Evolutionary conservation across 2,797 vertebrate genomes (phyloP), one percentile per base, ranked within the genome.

Genomic region (Dryobates pubescens): DNA sequence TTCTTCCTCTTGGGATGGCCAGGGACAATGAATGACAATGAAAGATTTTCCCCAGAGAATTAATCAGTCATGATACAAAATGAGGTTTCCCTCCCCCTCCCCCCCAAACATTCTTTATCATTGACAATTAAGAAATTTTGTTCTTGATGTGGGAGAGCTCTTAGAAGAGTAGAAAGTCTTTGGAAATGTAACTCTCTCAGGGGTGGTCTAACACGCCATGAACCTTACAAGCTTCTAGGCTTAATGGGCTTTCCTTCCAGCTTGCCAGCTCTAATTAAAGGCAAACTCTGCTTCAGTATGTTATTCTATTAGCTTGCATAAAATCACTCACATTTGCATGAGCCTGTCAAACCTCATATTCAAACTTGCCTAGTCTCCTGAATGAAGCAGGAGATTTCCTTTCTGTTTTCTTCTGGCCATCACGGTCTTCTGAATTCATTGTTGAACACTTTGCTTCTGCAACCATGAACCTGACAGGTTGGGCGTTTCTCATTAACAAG

Each of bases 241-340:
- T 93, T 96, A 93, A 95, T 92, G 67, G 83, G 30, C 13, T 88
- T 92, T 91, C 47, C 54, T 92, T 94, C 63, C 41, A 86, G 26
- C 87, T 75, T 96, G 90, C 83, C 86, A 91, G 26, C n/a, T 88
- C 65, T 89, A 94, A 94, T 96, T 92, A 81, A 95, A 94, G 47
- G 29, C 38, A 90, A 61, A n/a, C 64, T 74, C 65, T 87, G 23
- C 82, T 72, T 90, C 74, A 61, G 59, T 85, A 59, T 20, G 38
- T 69, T 77, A 54, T 93, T 94, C 80, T 92, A 38, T 93, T 94
- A 93, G 63, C 93, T 89, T 86, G 88, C 89, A 89, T 88, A 94
- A 91, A 87, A 94, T 94, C 83, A 86, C n/a, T 90, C 65, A 72
- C 53, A 85, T 93, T 94, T 95, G 69, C 68, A 82, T 80, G 19